Evolutionary conservation across 2,113 vertebrate genomes (phyloP).

Genomic region (Cinclus mexicanus): DNA sequence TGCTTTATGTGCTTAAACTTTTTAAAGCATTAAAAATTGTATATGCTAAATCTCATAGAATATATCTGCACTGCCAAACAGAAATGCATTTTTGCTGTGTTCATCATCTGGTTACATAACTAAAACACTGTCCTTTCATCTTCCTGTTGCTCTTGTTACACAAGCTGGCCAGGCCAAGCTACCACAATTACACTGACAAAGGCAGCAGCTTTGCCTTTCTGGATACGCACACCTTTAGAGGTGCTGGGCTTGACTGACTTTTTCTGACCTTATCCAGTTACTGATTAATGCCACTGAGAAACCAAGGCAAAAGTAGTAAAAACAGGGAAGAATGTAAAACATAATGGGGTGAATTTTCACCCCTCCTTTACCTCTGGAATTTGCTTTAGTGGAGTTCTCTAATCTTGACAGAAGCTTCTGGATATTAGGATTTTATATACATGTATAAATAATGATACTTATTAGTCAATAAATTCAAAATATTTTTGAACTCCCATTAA

Average conservation of each 20-base stretch:
- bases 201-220: neutral
- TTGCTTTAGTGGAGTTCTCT: neutral
- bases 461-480: neutral
- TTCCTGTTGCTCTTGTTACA: neutral
- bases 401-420: neutral
- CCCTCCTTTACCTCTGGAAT: neutral
- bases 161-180: neutral
- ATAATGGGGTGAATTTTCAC: neutral
- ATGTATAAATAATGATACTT: neutral
- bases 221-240: neutral
- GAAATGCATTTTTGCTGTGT: neutral
- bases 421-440: neutral
- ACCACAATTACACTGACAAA: neutral
- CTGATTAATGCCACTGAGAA: neutral
- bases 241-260: neutral
- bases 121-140: neutral
- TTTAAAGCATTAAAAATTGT: neutral
- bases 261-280: neutral
- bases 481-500: neutral
- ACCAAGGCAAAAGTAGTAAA: neutral
- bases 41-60: neutral
- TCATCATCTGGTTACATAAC: neutral
- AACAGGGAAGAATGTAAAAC: neutral
- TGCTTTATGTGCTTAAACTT: neutral
- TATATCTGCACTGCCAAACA: neutral